Percentiles rank a stretch among this genome's conserved stretches.
phyloP scores from a whole-genome alignment of 2,113 vertebrate genomes.

The Paraplagusia blochii region DNA sequence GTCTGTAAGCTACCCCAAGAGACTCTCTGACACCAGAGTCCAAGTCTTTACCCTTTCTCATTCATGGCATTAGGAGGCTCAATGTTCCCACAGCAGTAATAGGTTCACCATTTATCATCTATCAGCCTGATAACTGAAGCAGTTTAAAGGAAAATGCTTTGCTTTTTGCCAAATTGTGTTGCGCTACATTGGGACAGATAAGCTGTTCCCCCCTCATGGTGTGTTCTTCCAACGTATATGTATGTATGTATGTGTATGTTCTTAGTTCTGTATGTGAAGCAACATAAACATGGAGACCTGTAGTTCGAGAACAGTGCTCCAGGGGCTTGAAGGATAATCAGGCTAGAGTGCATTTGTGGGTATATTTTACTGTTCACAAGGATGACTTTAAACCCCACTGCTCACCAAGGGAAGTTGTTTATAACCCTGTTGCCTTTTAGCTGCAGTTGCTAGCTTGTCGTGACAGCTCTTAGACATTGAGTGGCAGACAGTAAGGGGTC shows the following conservation, averaged over 20 bases:
- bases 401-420: not conserved
- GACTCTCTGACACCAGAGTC: constrained; percentile 33
- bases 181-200: constrained; percentile 8
- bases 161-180: constrained; percentile 4
- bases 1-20: constrained; percentile 34
- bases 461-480: constrained; percentile 55
- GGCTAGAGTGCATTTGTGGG: too few relatives aligned
- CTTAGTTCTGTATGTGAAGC: constrained; percentile 10
- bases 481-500: constrained; percentile 42
- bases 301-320: not conserved
- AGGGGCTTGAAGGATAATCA: too few relatives aligned
- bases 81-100: constrained; percentile 32
- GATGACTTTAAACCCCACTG: too few relatives aligned
- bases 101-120: constrained; percentile 33
- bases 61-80: constrained; percentile 27
- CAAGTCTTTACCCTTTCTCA: constrained; percentile 30
- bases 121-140: constrained; percentile 38
- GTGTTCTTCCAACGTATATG: constrained; percentile 3
- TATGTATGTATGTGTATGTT: not conserved
- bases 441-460: constrained; percentile 19
- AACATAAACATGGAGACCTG: not conserved
- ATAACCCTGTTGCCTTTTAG: constrained; percentile 20
- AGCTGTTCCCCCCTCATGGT: constrained; percentile 2
- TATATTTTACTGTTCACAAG: too few relatives aligned
- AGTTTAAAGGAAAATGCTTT: constrained; percentile 23